A percentile compares a stretch with the other conserved stretches of the same genome.
These are phyloP conservation scores for Coboldia fuscipes DNA, from an alignment of 1,140 invertebrate genomes.

Conservation along the genomic window DNA sequence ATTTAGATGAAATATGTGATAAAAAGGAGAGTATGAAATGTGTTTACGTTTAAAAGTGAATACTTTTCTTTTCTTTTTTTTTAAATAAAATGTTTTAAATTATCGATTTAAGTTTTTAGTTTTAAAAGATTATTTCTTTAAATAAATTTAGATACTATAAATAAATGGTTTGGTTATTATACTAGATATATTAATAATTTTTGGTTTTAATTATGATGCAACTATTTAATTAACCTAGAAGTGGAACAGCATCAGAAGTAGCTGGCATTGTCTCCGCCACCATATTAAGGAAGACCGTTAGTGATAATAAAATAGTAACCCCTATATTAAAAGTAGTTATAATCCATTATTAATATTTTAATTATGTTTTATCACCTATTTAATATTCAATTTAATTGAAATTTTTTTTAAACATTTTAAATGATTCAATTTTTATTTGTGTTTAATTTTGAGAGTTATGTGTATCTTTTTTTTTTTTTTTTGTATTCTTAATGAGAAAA, in stretches of 20 bases:
- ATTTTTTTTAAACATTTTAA: too few species aligned
- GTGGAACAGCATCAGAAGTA: slow-evolving; percentile 52
- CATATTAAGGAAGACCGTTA: slow-evolving; percentile 95
- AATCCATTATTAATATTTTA: background rate
- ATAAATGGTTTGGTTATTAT: background rate
- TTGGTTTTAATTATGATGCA: too few species aligned
- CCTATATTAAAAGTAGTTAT: slow-evolving; percentile 36
- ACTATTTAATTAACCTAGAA: slow-evolving; percentile 20
- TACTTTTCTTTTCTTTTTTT: background rate
- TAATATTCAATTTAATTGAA: slow-evolving; percentile 1
- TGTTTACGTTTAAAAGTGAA: background rate
- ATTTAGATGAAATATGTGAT: background rate
- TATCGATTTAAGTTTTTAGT: slow-evolving; percentile 1
- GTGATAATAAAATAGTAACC: slow-evolving; percentile 94
- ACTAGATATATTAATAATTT: background rate
- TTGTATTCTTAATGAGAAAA: too few species aligned
- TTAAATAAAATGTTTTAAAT: background rate
- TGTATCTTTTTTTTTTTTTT: too few species aligned
- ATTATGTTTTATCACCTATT: background rate
- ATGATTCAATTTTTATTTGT: too few species aligned
- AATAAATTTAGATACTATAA: slow-evolving; percentile 1
- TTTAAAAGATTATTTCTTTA: slow-evolving; percentile 1
- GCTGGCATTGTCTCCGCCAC: slow-evolving; percentile 74
- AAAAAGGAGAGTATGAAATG: background rate
- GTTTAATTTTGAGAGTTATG: too few species aligned